Conservation (phyloP, 2,797 vertebrate species). For the Pygocentrus nattereri region DNA sequence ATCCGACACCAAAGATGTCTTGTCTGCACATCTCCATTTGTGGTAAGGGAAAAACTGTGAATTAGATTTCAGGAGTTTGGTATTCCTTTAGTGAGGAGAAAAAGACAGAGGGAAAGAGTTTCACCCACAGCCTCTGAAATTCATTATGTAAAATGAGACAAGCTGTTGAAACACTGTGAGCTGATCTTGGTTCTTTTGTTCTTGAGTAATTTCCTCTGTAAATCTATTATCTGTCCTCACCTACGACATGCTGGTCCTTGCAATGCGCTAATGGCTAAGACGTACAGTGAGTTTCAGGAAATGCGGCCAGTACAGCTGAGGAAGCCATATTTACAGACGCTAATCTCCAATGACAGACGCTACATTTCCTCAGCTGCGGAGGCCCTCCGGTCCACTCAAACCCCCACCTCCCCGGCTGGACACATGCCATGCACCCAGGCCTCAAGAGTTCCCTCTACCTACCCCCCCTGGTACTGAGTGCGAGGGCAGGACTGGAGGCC, state of each 20-base stretch:
- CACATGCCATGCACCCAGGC: conserved; percentile 1
- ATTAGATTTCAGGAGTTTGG: neutral
- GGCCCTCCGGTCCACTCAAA: conserved; percentile 8
- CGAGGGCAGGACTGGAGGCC: neutral
- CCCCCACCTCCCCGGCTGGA: neutral
- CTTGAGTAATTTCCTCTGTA: conserved; percentile 41
- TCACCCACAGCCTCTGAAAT: conserved; percentile 14
- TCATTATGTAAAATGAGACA: conserved; percentile 36
- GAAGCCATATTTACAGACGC: conserved; percentile 44
- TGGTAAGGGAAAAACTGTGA: no score
- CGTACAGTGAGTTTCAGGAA: conserved; percentile 29
- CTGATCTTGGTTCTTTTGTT: conserved; percentile 30
- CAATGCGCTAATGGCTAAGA: conserved; percentile 28
- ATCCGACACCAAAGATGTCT: neutral
- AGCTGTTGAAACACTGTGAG: conserved; percentile 41
- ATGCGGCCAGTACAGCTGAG: conserved; percentile 31
- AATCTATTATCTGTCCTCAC: conserved; percentile 41
- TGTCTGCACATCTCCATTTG: no score
- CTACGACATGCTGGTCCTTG: conserved; percentile 25
- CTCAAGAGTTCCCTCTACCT: neutral
- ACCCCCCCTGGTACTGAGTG: neutral
- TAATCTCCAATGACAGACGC: conserved; percentile 42
- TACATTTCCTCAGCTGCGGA: conserved; percentile 23
- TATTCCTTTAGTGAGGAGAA: neutral
- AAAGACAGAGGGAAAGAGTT: neutral